Conservation (phyloP, 2,888 invertebrate genomes). For the Spilosoma lubricipeda region DNA sequence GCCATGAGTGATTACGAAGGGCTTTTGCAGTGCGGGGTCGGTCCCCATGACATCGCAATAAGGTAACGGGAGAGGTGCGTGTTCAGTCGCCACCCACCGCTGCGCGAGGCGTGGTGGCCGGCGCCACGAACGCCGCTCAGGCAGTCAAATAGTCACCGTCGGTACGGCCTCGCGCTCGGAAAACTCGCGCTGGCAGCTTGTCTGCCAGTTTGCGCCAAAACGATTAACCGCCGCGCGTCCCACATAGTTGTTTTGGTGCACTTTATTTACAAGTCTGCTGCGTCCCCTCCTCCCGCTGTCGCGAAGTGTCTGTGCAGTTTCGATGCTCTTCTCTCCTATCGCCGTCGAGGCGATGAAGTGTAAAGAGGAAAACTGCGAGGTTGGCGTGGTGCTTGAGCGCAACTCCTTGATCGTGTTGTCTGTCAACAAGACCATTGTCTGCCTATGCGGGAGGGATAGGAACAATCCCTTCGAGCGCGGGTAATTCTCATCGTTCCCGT, state of each 20-base stretch:
- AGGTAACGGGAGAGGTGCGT: conserved; percentile 85
- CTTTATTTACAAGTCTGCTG: conserved; percentile 48
- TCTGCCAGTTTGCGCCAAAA: conserved; percentile 80
- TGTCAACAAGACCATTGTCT: conserved; percentile 84
- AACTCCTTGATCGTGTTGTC: conserved; percentile 84
- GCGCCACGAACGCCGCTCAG: conserved; percentile 67
- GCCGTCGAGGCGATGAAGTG: conserved; percentile 86
- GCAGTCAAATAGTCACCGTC: conserved; percentile 83
- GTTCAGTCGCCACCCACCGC: conserved; percentile 81
- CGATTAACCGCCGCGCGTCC: conserved; percentile 72
- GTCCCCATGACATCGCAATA: conserved; percentile 82
- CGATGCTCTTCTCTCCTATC: conserved; percentile 85
- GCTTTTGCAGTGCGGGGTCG: conserved; percentile 79
- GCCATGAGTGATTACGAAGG: conserved; percentile 60
- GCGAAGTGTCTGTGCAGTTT: conserved; percentile 78
- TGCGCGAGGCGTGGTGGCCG: conserved; percentile 80
- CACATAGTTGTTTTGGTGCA: conserved; percentile 67
- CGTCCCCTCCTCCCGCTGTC: conserved; percentile 53
- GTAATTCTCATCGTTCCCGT: conserved; percentile 74
- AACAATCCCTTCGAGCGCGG: conserved; percentile 84
- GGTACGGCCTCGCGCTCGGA: conserved; percentile 75
- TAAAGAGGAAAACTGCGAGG: conserved; percentile 86
- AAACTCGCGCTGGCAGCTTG: conserved; percentile 73
- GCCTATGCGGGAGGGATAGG: conserved; percentile 82
- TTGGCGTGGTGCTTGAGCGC: conserved; percentile 84